A percentile compares a stretch with the other conserved stretches of the same genome.
These are phyloP conservation scores for Orgyia antiqua DNA, from an alignment of 2,888 invertebrate species.

Conservation along the genomic window DNA sequence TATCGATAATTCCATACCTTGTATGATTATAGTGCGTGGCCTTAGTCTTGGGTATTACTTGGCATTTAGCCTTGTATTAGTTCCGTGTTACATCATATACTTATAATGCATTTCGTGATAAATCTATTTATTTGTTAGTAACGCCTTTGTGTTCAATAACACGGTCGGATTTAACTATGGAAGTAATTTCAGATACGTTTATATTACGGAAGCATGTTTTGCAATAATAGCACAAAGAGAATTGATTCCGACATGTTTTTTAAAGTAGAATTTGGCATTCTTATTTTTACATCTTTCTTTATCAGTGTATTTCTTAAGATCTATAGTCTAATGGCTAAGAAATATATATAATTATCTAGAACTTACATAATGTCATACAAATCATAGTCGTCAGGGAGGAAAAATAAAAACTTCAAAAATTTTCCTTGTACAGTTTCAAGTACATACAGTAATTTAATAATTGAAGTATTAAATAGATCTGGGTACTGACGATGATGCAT, in stretches of 20 bases:
- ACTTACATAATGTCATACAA: too few species aligned
- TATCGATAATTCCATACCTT: constrained; percentile 13
- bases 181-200: constrained; percentile 7
- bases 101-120: constrained; percentile 51
- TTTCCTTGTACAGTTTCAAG: too few species aligned
- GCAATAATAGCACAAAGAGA: constrained; percentile 8
- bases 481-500: constrained; percentile 16
- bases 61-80: constrained; percentile 65
- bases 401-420: too few species aligned
- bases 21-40: constrained; percentile 50
- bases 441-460: too few species aligned
- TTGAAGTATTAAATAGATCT: too few species aligned
- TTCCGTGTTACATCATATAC: constrained; percentile 71
- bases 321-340: too few species aligned
- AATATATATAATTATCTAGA: too few species aligned
- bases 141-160: constrained; percentile 42
- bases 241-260: constrained; percentile 10
- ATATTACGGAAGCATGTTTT: constrained; percentile 18
- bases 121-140: constrained; percentile 38
- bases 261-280: neutral
- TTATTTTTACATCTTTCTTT: too few species aligned
- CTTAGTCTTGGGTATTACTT: constrained; percentile 52
- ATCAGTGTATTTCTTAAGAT: too few species aligned
- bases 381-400: too few species aligned
- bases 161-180: constrained; percentile 5